These are phyloP conservation scores for Troides aeacus DNA, from an alignment of 2,888 invertebrate species.

Conservation along the genomic window DNA sequence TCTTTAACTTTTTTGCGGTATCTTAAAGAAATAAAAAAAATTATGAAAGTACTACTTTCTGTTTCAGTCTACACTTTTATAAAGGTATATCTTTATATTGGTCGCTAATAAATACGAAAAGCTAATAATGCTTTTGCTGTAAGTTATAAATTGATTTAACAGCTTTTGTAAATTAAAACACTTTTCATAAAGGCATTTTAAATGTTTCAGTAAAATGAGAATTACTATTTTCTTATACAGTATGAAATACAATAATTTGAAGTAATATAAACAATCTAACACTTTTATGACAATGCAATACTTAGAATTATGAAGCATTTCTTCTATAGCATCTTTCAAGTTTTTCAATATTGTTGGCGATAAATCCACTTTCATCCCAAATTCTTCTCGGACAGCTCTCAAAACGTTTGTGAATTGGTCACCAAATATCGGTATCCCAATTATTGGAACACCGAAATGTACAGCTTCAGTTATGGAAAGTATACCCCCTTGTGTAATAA, in stretches of 20 bases:
- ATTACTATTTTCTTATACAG: no score
- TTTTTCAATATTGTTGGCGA: slow-evolving; percentile 41
- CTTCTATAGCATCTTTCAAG: slow-evolving; percentile 45
- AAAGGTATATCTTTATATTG: no score
- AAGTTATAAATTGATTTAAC: no score
- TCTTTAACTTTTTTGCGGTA: slow-evolving; percentile 8
- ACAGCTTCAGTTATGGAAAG: slow-evolving; percentile 52
- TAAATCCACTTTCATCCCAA: slow-evolving; percentile 45
- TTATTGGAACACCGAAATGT: slow-evolving; percentile 51
- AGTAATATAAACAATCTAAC: no score
- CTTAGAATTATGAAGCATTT: slow-evolving; percentile 46
- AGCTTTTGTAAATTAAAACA: no score
- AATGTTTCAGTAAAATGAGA: no score
- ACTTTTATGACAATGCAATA: slow-evolving; percentile 34
- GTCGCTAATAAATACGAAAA: no score
- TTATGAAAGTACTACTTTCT: no score
- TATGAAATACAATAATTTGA: no score
- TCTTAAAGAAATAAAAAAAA: slow-evolving; percentile 18
- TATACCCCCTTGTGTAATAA: slow-evolving; percentile 56
- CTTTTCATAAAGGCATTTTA: no score
- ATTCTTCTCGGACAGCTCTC: slow-evolving; percentile 49
- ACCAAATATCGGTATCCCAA: slow-evolving; percentile 54
- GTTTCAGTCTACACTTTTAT: no score
- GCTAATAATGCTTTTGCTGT: no score
- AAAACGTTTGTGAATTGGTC: slow-evolving; percentile 54